These are phyloP conservation scores for Clytia hemisphaerica DNA, from an alignment of 30 jellyfish, hydroid and myxozoan genomes.

Conservation along the genomic window DNA sequence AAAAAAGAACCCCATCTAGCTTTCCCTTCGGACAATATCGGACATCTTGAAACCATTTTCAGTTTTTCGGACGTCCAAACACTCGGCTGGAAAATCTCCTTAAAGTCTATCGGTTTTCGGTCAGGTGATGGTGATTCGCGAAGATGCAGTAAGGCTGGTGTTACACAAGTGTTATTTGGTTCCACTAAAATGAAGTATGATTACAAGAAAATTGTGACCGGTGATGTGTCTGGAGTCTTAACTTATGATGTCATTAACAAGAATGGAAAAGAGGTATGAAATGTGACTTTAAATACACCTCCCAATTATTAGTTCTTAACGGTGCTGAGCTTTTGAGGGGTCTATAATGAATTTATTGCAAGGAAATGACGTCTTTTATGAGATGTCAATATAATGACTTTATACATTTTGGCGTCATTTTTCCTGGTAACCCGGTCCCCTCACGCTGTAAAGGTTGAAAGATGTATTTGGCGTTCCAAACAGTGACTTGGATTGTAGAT, in stretches of 20 bases:
- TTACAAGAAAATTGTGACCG: constrained; percentile 35
- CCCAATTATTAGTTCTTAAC: no score
- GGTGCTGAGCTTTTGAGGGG: no score
- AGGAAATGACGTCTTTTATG: no score
- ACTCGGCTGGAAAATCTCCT: constrained; percentile 51
- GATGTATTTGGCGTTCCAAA: no score
- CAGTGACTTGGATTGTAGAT: no score
- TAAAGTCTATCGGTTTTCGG: constrained; percentile 59
- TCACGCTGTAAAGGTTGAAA: no score
- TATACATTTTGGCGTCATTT: no score
- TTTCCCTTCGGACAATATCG: constrained; percentile 38
- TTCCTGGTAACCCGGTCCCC: no score
- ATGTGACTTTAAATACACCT: not conserved
- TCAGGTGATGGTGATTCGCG: constrained; percentile 21
- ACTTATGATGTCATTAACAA: constrained; percentile 20
- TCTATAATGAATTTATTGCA: no score
- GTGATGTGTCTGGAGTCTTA: constrained; percentile 45
- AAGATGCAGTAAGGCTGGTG: constrained; percentile 22
- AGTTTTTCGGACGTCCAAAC: constrained; percentile 48
- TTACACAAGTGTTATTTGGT: constrained; percentile 50
- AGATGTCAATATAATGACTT: no score
- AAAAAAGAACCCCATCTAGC: constrained; percentile 56
- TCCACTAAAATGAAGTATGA: constrained; percentile 22
- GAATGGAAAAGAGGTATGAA: constrained; percentile 53
- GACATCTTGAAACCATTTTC: constrained; percentile 36